These are phyloP conservation scores for Ommatoiulus sabulosus DNA, from an alignment of 2,888 invertebrate genomes.

Conservation along the genomic window DNA sequence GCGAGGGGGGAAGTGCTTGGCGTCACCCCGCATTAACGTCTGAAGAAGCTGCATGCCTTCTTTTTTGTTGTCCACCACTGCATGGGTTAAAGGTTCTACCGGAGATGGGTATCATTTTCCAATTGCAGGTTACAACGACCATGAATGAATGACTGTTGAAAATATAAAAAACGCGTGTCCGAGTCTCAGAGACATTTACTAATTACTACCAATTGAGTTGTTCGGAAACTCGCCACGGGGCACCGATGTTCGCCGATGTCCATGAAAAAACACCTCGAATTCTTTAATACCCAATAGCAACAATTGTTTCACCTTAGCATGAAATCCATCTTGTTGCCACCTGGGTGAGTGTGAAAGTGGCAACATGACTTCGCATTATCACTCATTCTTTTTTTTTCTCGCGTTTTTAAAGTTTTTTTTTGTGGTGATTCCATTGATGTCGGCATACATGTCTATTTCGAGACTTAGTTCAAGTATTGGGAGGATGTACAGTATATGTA, in stretches of 20 bases:
- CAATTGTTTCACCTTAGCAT: background rate
- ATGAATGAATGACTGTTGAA: background rate
- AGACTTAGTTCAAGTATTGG: too few species aligned
- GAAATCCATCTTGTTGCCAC: background rate
- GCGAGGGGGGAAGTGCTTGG: background rate
- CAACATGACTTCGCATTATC: too few species aligned
- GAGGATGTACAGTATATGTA: too few species aligned
- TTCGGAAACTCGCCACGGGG: too few species aligned
- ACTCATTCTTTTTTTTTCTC: too few species aligned
- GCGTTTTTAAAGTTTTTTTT: too few species aligned
- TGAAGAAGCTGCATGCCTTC: background rate
- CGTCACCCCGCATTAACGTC: background rate
- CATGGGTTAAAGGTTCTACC: background rate
- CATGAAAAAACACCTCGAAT: too few species aligned
- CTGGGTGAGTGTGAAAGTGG: background rate
- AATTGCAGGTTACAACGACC: constrained; percentile 26
- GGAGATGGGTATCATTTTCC: constrained; percentile 21
- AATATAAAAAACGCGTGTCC: too few species aligned
- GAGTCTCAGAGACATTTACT: background rate
- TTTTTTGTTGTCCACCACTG: background rate
- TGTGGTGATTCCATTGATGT: too few species aligned
- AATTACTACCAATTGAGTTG: background rate
- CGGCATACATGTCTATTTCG: too few species aligned
- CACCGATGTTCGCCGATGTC: too few species aligned
- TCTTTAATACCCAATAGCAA: too few species aligned